Percentiles rank a stretch among this genome's conserved stretches.
These are phyloP conservation scores for Hepsetus odoe DNA, from an alignment of 2,113 vertebrate species.

Conservation along the genomic window DNA sequence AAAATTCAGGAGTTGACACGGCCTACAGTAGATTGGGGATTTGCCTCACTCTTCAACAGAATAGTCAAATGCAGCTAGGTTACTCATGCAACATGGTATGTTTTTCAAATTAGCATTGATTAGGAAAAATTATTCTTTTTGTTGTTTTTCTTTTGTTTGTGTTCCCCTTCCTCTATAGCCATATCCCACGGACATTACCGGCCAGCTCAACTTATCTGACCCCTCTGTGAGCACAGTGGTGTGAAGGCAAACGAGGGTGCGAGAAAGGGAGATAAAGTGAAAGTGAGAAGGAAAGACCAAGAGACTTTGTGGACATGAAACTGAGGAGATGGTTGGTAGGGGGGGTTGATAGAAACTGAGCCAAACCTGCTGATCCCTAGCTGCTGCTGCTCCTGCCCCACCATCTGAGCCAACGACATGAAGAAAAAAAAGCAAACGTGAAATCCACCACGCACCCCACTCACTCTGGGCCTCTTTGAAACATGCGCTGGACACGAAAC, in stretches of 20 bases:
- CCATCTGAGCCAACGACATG: conserved; percentile 30
- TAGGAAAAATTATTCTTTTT: conserved; percentile 23
- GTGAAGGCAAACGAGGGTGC: conserved; percentile 68
- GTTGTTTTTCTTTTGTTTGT: conserved; percentile 51
- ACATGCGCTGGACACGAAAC: conserved; percentile 26
- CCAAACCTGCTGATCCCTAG: conserved; percentile 47
- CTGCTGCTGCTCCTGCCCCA: conserved; percentile 9
- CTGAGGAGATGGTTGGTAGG: conserved; percentile 36
- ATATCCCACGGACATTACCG: conserved; percentile 95
- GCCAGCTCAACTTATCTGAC: conserved; percentile 98
- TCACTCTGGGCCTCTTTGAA: background rate
- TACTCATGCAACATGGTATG: conserved; percentile 2
- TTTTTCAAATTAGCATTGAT: conserved; percentile 1
- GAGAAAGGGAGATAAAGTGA: conserved; percentile 25
- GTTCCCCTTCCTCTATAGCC: conserved; percentile 80
- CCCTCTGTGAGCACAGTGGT: conserved; percentile 99
- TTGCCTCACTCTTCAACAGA: conserved; percentile 34
- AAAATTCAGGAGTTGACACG: conserved; percentile 21
- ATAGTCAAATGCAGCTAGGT: background rate
- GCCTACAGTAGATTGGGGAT: conserved; percentile 33
- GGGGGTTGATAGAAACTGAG: conserved; percentile 23
- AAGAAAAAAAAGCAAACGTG: conserved; percentile 9
- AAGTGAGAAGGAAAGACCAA: conserved; percentile 60
- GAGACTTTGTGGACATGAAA: conserved; percentile 21
- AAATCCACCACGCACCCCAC: background rate